phyloP scores from a whole-genome alignment of 2,113 vertebrate species.

The Colius striatus region DNA sequence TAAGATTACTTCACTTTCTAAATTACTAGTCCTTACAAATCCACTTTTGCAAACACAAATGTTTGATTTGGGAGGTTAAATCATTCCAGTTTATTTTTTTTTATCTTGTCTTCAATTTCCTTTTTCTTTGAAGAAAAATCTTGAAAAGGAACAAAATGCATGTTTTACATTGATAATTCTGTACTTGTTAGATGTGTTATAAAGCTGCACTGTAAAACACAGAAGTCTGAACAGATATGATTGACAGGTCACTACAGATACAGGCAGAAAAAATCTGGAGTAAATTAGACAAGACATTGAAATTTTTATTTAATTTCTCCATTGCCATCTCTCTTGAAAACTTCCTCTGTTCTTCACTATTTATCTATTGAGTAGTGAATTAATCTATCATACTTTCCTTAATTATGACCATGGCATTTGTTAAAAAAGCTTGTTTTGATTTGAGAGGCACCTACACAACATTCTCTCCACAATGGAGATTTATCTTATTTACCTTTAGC shows the following conservation, averaged over 20 bases:
- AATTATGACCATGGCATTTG: not conserved
- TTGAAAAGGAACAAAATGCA: not conserved
- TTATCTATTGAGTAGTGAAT: not conserved
- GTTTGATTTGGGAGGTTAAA: rapidly evolving
- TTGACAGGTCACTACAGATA: not conserved
- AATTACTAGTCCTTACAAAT: not conserved
- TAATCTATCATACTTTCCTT: not conserved
- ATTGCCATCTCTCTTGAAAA: rapidly evolving
- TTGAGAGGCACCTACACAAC: not conserved
- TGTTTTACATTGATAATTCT: not conserved
- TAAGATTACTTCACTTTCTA: not conserved
- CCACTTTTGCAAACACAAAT: not conserved
- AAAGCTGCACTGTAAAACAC: not conserved
- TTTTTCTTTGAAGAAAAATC: not conserved
- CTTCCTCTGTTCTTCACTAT: not conserved
- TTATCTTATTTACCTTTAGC: not conserved
- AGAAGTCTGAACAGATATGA: not conserved
- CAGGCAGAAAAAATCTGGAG: not conserved
- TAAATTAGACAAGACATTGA: not conserved
- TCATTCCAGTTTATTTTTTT: not conserved
- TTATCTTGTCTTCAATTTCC: not conserved
- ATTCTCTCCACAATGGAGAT: not conserved
- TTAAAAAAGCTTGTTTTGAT: not conserved
- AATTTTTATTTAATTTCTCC: not conserved
- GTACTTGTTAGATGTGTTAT: not conserved